Base-by-base conservation (phyloP, 2,797 vertebrate species). In the Amniataba percoides region DNA sequence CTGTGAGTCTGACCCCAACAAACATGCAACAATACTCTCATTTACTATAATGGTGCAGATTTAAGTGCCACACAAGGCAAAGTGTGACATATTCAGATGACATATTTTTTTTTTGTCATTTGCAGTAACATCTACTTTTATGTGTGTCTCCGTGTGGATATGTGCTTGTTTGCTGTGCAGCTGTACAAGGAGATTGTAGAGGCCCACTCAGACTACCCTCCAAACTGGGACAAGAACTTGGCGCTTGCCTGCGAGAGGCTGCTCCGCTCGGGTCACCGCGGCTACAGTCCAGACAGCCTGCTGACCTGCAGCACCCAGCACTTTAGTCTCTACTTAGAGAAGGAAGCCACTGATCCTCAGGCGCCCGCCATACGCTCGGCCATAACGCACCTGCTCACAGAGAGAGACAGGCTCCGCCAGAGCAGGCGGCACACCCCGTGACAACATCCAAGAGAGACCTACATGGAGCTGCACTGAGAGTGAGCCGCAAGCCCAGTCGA, bases 181-280 rank as follows among this genome's bases (percentile, higher is more conserved):
- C 93, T 96, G 0, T 99, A 99, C 93, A 97, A 95, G 92, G 96
- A 97, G 84, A 96, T 98, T 74, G 96, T 98, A 81, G 94, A 82
- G 83, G 89, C 89, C 40, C 91, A 96, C 84, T 91, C 95, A 61
- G 81, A 94, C 81, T 97, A 98, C 91, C 98, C 98, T 0, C 92
- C 96, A 71, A 99, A 98, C 84, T 99, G 98, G 98, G 97, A 99
- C 95, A 99, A 98, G 91, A 99, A 99, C 95, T 96, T 97, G 2
- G 98, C 97, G 25, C 95, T 99, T 39, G 96, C 97, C 60, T 98
- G 98, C 0, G 98, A 99, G 94, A 94, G 97, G 88, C 94, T 98
- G 91, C 92, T 99, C 51, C 96, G 90, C 78, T 95, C 95, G 0
- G 93, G 61, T 39, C 91, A 87, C 21, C 61, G 56, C 46, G 88